Evolutionary conservation across 2,797 vertebrate genomes (phyloP).

Genomic region (Eidolon dupreanum): DNA sequence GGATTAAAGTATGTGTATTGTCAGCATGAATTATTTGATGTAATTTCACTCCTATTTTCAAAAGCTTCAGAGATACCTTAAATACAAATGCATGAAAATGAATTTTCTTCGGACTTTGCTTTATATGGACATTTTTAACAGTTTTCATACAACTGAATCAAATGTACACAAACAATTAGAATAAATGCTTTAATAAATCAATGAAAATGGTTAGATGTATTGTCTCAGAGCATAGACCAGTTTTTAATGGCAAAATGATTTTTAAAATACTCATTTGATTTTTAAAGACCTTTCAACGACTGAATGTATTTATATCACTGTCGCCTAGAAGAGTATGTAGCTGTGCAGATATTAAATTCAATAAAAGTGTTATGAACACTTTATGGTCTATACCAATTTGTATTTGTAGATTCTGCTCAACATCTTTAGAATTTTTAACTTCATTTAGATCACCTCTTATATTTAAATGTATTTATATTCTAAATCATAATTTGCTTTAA

Average conservation of each 20-base stretch:
- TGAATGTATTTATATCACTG: background rate
- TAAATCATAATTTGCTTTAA: conserved; percentile 54
- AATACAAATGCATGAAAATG: conserved; percentile 42
- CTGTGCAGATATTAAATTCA: background rate
- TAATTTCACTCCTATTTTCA: conserved; percentile 33
- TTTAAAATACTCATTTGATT: background rate
- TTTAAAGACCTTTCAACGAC: background rate
- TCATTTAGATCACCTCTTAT: conserved; percentile 11
- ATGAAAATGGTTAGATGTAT: background rate
- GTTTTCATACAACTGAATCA: background rate
- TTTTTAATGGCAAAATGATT: conserved; percentile 12
- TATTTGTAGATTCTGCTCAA: conserved; percentile 29
- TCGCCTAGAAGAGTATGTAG: background rate
- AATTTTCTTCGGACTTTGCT: conserved; percentile 5
- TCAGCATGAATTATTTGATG: background rate
- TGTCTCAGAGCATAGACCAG: background rate
- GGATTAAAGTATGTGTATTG: background rate
- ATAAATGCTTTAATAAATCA: conserved; percentile 27
- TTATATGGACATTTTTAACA: conserved; percentile 37
- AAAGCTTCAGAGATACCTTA: conserved; percentile 46
- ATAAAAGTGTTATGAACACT: background rate
- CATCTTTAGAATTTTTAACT: conserved; percentile 1
- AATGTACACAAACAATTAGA: conserved; percentile 13
- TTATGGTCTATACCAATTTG: conserved; percentile 14
- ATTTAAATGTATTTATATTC: conserved; percentile 53